A percentile compares a stretch with the other conserved stretches of the same genome.
Evolutionary conservation across 2,113 vertebrate genomes (phyloP).

Genomic region (Corythornis vintsioides): DNA sequence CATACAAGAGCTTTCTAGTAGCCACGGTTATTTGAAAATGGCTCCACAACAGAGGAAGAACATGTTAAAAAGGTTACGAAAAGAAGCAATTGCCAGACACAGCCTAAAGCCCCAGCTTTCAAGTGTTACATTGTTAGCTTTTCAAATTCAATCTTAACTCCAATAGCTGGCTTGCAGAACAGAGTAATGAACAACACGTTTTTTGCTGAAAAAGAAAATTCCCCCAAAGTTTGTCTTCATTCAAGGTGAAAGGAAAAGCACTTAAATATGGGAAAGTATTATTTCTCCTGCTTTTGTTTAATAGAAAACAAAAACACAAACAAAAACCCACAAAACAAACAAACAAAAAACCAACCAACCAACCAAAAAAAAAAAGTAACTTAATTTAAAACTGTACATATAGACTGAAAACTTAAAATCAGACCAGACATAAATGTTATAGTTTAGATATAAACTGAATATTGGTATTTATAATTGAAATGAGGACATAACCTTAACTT

Average conservation of each 20-base stretch:
- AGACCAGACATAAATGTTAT: slow-evolving; percentile 23
- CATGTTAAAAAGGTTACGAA: not conserved
- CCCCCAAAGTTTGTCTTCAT: not conserved
- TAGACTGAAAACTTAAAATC: not conserved
- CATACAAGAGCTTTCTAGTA: not conserved
- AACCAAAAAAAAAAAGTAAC: not conserved
- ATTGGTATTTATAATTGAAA: slow-evolving; percentile 73
- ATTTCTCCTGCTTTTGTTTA: not conserved
- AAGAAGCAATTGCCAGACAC: not conserved
- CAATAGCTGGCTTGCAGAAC: not conserved
- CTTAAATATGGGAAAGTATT: not conserved
- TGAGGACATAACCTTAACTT: slow-evolving; percentile 56
- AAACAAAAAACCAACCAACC: not conserved
- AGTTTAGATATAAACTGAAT: slow-evolving; percentile 34
- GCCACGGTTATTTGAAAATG: not conserved
- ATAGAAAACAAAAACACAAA: not conserved
- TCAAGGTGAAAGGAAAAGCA: not conserved
- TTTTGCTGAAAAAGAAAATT: not conserved
- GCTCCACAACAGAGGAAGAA: not conserved
- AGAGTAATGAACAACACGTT: not conserved
- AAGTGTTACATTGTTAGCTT: not conserved
- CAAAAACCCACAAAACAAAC: too few species aligned
- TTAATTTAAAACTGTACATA: not conserved
- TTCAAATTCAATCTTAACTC: not conserved
- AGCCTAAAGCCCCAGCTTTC: not conserved